phyloP scores from a whole-genome alignment of 2,113 vertebrate species.

The Ivindomyrus marchei region DNA sequence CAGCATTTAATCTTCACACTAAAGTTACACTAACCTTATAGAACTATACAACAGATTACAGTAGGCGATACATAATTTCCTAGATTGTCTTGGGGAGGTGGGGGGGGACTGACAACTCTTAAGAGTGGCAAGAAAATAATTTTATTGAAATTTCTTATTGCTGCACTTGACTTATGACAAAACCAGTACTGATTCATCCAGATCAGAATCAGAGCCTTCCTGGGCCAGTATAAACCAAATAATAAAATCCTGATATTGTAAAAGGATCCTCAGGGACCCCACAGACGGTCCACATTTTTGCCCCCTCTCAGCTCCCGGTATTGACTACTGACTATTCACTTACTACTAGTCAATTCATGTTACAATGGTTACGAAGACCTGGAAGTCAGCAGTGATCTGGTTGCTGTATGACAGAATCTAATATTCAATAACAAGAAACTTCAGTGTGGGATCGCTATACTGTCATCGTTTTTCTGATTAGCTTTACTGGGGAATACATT shows the following conservation, averaged over 20 bases:
- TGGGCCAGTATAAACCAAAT: neutral
- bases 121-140: neutral
- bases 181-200: neutral
- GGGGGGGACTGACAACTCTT: neutral
- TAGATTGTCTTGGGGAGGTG: conserved; percentile 47
- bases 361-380: neutral
- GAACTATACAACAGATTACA: conserved; percentile 72
- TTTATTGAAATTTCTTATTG: neutral
- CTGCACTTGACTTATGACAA: neutral
- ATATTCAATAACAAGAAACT: neutral
- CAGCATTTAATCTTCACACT: conserved; percentile 70
- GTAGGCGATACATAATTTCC: conserved; percentile 64
- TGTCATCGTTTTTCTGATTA: conserved; percentile 13
- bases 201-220: neutral
- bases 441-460: neutral
- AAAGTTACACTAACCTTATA: conserved; percentile 71
- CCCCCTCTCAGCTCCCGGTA: neutral
- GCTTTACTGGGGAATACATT: conserved; percentile 19
- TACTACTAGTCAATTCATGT: neutral
- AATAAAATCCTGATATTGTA: neutral
- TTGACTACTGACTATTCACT: too few relatives aligned
- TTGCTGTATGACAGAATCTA: neutral
- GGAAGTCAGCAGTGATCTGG: neutral
- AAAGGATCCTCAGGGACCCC: neutral
- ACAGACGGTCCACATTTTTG: neutral